Evolutionary conservation across 2,113 vertebrate species (phyloP), one percentile per base, ranked within the genome.

Genomic region (Anolis sagrei): DNA sequence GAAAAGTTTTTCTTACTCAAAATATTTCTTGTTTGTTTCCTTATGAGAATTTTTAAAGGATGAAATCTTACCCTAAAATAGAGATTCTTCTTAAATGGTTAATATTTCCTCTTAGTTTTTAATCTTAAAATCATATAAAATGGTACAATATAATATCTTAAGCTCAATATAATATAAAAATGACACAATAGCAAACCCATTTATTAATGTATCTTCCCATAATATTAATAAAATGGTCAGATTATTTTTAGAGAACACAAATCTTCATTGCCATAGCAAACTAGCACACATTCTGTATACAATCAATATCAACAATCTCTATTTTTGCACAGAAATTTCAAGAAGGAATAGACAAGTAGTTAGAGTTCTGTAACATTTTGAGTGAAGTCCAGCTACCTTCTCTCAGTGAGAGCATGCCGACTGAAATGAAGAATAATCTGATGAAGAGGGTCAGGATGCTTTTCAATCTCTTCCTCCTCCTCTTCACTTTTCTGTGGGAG

Each of bases 401-500:
- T 96, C 91, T 99, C 98, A 5, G 97, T 99, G 84, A 99, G 96
- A 78, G 99, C 99, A 3, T 97, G 99, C 92, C 97, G 98, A 94
- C 99, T 99, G 49, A 99, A 99, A 91, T 99, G 97, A 88, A 99
- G 97, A 87, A 99, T 98, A 90, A 99, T 98, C 94, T 99, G 98
- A 93, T 99, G 98, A 90, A 99, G 98, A n/a, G 99, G 99, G 90
- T 99, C 98, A 2, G 98, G 99, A 58, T 98, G 97, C 81, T 95
- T 97, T 84, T 98, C 96, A 1, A 86, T 92, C 77, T 98, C 97
- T 86, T 98, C 98, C 81, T 98, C 98, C 74, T 98, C 98, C 83
- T 99, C 98, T 81, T 99, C 98, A 34, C 97, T 95, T 91, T 97
- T 97, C 93, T 95, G 96, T 89, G 98, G 97, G 32, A 96, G 97